Evolutionary conservation across 2,113 vertebrate genomes (phyloP).

Genomic region (Gambusia holbrooki): DNA sequence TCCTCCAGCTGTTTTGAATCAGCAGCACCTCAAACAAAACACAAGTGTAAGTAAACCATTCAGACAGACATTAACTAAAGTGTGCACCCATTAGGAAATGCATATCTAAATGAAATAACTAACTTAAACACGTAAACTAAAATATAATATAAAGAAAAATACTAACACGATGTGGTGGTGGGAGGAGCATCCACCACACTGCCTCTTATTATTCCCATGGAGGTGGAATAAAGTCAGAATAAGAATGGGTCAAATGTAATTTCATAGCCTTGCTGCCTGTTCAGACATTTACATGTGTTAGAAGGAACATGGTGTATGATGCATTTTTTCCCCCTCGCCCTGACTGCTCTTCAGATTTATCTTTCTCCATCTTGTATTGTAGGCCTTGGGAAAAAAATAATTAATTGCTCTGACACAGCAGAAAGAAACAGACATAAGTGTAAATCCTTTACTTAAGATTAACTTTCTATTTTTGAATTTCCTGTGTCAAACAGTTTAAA

Average conservation of each 20-base stretch:
- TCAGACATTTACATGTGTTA: conserved; percentile 53
- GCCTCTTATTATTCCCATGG: conserved; percentile 25
- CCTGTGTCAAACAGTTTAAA: neutral
- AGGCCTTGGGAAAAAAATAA: conserved; percentile 24
- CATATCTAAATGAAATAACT: no score
- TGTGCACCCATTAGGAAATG: no score
- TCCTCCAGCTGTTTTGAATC: no score
- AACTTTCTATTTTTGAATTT: conserved; percentile 24
- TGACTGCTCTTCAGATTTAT: conserved; percentile 27
- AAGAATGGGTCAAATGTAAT: conserved; percentile 46
- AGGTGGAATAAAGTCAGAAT: conserved; percentile 45
- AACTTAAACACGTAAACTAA: no score
- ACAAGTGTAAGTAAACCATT: no score
- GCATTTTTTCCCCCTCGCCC: conserved; percentile 43
- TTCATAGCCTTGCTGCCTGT: conserved; percentile 31
- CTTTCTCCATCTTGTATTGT: conserved; percentile 28
- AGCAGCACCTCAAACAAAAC: no score
- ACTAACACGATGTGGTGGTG: no score
- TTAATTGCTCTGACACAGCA: conserved; percentile 29
- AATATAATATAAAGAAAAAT: no score
- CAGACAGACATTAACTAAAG: no score
- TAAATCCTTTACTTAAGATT: conserved; percentile 21
- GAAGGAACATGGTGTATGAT: conserved; percentile 51
- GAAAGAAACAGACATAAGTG: conserved; percentile 20
- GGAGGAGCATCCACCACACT: no score